Percentiles rank a stretch among this genome's conserved stretches.
Evolutionary conservation across 2,888 invertebrate species (phyloP).

Genomic region (Sarcophaga caerulescens): DNA sequence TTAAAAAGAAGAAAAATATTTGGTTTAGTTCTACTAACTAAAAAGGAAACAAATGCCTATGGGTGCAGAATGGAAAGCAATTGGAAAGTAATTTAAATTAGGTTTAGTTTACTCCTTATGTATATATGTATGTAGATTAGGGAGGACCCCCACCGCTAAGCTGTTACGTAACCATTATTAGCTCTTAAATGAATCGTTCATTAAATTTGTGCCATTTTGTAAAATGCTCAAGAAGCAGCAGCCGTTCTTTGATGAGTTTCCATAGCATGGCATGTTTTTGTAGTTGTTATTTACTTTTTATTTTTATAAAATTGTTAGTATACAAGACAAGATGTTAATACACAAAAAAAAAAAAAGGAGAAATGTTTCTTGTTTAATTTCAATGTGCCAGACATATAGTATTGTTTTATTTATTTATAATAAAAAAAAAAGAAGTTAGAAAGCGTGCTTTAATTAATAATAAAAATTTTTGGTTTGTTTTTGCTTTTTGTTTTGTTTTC

Average conservation of each 20-base stretch:
- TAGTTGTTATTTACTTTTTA: constrained; percentile 5
- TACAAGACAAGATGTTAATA: neutral
- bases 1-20: neutral
- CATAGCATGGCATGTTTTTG: neutral
- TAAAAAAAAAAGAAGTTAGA: constrained; percentile 46
- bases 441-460: constrained; percentile 51
- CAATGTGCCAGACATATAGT: constrained; percentile 64
- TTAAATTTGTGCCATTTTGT: constrained; percentile 26
- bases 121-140: neutral
- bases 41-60: neutral
- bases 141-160: no score
- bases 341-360: neutral
- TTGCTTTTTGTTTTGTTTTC: constrained; percentile 5
- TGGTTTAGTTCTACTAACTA: constrained; percentile 28
- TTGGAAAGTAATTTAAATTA: neutral
- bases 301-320: constrained; percentile 23
- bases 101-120: neutral
- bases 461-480: constrained; percentile 15
- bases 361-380: constrained; percentile 19
- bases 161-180: no score
- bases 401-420: constrained; percentile 34
- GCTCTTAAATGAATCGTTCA: no score
- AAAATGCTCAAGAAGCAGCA: neutral
- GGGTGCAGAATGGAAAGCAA: neutral
- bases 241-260: constrained; percentile 9